These are phyloP conservation scores for Nesogale talazaci DNA, from an alignment of 2,113 vertebrate species.

Conservation along the genomic window DNA sequence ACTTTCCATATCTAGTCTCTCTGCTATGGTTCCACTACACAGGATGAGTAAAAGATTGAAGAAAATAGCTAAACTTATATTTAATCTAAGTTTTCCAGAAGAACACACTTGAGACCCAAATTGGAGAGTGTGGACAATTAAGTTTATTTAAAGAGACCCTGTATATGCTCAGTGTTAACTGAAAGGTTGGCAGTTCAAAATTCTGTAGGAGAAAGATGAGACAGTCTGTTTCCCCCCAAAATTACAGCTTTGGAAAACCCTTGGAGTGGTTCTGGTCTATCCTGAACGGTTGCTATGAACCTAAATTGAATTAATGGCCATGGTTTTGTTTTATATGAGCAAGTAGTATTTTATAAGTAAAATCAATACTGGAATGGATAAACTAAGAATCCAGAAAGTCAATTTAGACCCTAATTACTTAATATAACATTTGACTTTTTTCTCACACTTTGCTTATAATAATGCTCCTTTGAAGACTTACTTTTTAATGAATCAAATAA, in stretches of 20 bases:
- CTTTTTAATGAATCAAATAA: background rate
- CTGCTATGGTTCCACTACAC: background rate
- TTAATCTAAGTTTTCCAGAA: background rate
- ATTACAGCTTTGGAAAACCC: background rate
- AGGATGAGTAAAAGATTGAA: background rate
- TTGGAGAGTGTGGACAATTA: background rate
- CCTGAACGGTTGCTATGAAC: background rate
- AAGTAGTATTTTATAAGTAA: background rate
- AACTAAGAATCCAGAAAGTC: constrained; percentile 8
- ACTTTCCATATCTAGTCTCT: background rate
- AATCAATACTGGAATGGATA: background rate
- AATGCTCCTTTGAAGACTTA: background rate
- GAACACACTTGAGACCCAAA: background rate
- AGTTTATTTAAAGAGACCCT: background rate
- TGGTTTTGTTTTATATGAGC: background rate
- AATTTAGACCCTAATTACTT: background rate
- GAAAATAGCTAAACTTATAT: background rate
- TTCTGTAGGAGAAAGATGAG: background rate
- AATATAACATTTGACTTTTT: background rate
- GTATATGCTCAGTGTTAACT: background rate
- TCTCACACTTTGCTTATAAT: constrained; percentile 9
- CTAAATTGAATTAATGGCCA: background rate
- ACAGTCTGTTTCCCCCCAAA: background rate
- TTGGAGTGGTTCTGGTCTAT: background rate
- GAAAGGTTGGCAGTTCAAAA: background rate